These are phyloP conservation scores for Polietes domitor DNA, from an alignment of 2,888 invertebrate genomes.

Conservation along the genomic window DNA sequence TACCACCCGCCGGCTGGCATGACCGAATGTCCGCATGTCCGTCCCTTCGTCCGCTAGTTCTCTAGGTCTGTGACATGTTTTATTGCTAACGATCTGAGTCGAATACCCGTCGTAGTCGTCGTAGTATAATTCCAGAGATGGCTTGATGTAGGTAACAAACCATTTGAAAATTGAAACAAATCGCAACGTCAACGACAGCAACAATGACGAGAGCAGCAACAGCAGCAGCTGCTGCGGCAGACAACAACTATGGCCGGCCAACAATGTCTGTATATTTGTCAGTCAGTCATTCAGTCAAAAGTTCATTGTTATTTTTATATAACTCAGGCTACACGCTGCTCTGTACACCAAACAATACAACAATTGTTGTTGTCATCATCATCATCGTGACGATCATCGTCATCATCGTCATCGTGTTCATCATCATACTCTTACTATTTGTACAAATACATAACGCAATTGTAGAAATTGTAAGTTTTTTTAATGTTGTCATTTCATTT, in stretches of 20 bases:
- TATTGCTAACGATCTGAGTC: not conserved
- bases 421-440: constrained; percentile 21
- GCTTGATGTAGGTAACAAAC: not conserved
- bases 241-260: not conserved
- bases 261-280: constrained; percentile 20
- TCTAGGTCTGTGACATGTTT: not conserved
- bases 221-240: constrained; percentile 11
- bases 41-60: not conserved
- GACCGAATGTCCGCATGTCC: not conserved
- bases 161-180: constrained; percentile 5
- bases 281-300: constrained; percentile 60
- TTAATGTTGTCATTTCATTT: not conserved
- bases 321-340: constrained; percentile 63
- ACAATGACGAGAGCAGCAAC: not conserved
- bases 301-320: constrained; percentile 78
- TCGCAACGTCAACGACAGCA: constrained; percentile 44
- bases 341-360: constrained; percentile 18
- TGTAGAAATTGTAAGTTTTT: constrained; percentile 50
- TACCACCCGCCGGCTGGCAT: not conserved
- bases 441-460: constrained; percentile 50
- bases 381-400: not conserved
- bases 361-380: constrained; percentile 11
- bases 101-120: too few species aligned
- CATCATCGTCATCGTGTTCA: not conserved
- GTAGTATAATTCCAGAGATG: not conserved